These are phyloP conservation scores for Macrostomum lignano DNA, from an alignment of 1,140 invertebrate genomes.

Conservation along the genomic window DNA sequence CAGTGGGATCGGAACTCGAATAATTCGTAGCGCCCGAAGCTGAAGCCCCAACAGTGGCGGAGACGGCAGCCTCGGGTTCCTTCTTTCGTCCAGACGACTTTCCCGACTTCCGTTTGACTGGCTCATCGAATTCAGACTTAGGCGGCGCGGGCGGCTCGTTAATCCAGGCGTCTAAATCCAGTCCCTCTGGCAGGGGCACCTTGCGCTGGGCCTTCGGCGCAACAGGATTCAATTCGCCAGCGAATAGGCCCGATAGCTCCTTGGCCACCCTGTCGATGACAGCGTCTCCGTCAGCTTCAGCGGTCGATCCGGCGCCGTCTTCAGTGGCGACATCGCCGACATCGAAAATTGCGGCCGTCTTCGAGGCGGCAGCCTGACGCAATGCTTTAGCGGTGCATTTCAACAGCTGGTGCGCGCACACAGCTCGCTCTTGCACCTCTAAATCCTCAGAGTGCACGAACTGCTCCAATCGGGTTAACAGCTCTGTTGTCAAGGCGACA, in stretches of 20 bases:
- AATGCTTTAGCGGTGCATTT: conserved; percentile 7
- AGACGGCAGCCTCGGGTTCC: too few species aligned
- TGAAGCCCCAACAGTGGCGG: too few species aligned
- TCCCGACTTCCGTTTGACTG: too few species aligned
- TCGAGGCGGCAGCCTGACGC: background rate
- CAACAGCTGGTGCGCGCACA: conserved; percentile 30
- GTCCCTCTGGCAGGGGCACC: conserved; percentile 74
- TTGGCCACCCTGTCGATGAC: conserved; percentile 26
- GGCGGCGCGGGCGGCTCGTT: conserved; percentile 49
- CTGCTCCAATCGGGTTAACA: conserved; percentile 46
- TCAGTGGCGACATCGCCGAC: too few species aligned
- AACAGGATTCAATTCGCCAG: conserved; percentile 83
- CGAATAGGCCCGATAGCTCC: conserved; percentile 32
- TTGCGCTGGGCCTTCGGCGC: conserved; percentile 89
- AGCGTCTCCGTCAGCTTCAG: conserved; percentile 14
- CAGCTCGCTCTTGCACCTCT: conserved; percentile 74
- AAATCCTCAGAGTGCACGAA: conserved; percentile 64
- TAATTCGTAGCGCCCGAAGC: too few species aligned
- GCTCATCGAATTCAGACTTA: too few species aligned
- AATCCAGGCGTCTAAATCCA: conserved; percentile 77
- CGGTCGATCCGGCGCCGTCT: too few species aligned
- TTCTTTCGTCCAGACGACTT: too few species aligned
- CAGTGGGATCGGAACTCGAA: too few species aligned
- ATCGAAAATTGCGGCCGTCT: conserved; percentile 1
- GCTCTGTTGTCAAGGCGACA: conserved; percentile 30